Evolutionary conservation across 37 sponge, comb jelly and placozoan genomes (phyloP).

Genomic region (Theonella swinhoei): DNA sequence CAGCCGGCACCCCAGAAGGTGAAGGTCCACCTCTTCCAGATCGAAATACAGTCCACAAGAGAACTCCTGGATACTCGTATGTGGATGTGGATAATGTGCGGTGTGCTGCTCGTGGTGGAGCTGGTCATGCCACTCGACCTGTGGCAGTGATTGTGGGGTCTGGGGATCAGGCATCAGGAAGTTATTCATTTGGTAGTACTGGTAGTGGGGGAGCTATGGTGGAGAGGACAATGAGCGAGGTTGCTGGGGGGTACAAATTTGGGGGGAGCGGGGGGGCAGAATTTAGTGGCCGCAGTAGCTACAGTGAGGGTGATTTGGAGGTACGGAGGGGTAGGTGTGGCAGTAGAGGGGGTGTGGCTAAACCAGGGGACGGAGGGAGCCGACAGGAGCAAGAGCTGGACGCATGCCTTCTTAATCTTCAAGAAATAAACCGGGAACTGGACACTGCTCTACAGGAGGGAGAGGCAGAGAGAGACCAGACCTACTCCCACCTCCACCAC

Average conservation of each 20-base stretch:
- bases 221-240: neutral
- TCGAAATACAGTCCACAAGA: neutral
- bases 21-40: neutral
- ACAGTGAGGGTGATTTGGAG: neutral
- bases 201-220: slow-evolving; percentile 29
- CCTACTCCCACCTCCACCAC: neutral
- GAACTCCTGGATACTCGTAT: slow-evolving; percentile 1
- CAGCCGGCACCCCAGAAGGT: neutral
- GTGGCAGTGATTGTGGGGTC: slow-evolving; percentile 2
- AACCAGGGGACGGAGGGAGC: neutral
- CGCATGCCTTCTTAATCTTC: neutral
- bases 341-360: neutral
- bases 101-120: neutral
- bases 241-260: neutral
- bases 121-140: neutral
- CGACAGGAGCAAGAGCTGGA: neutral
- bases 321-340: neutral
- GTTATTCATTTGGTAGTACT: slow-evolving; percentile 5
- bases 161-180: neutral
- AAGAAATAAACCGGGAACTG: neutral
- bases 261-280: neutral
- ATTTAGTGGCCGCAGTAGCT: neutral
- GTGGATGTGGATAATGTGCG: neutral
- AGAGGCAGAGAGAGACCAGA: neutral
- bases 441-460: neutral